A percentile compares a stretch with the other conserved stretches of the same genome.
Conservation (phyloP, 2,113 vertebrate species). For the Xiphophorus couchianus region DNA sequence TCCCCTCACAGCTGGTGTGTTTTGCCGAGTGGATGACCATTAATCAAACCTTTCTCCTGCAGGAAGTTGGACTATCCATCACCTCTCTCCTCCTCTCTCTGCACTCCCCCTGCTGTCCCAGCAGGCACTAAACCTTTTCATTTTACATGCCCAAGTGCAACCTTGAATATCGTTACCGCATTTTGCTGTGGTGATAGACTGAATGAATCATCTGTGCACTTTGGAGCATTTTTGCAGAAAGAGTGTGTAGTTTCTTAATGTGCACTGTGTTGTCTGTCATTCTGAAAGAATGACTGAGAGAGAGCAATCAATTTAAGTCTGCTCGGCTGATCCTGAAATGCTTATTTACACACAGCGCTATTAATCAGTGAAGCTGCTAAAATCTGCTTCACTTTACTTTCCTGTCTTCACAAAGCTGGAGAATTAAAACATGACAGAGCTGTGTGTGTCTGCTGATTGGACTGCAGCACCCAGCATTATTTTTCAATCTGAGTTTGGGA, state of each 20-base stretch:
- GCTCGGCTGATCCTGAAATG: constrained; percentile 43
- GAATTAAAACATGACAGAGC: constrained; percentile 21
- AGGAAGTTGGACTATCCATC: constrained; percentile 88
- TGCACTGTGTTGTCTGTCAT: constrained; percentile 47
- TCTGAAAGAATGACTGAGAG: constrained; percentile 28
- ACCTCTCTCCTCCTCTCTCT: constrained; percentile 60
- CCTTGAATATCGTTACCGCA: constrained; percentile 71
- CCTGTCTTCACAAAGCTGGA: constrained; percentile 32
- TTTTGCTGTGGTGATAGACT: constrained; percentile 51
- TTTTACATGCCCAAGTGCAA: constrained; percentile 79
- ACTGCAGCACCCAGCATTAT: not conserved
- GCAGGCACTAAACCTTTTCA: constrained; percentile 83
- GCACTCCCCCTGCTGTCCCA: constrained; percentile 70
- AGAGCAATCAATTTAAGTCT: constrained; percentile 46
- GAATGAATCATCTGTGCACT: constrained; percentile 54
- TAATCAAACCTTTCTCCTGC: constrained; percentile 89
- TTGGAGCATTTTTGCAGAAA: constrained; percentile 55
- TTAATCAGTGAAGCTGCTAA: constrained; percentile 53
- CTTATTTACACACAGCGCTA: constrained; percentile 14
- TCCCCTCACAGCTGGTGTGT: constrained; percentile 86
- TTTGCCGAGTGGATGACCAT: constrained; percentile 85
- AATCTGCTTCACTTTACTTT: constrained; percentile 41
- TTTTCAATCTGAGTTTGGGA: not conserved
- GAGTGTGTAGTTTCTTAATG: constrained; percentile 48
- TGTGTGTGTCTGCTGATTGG: constrained; percentile 19